Evolutionary conservation across 2,888 invertebrate species (phyloP), one percentile per base, ranked within the genome.

Genomic region (Lobophora halterata): DNA sequence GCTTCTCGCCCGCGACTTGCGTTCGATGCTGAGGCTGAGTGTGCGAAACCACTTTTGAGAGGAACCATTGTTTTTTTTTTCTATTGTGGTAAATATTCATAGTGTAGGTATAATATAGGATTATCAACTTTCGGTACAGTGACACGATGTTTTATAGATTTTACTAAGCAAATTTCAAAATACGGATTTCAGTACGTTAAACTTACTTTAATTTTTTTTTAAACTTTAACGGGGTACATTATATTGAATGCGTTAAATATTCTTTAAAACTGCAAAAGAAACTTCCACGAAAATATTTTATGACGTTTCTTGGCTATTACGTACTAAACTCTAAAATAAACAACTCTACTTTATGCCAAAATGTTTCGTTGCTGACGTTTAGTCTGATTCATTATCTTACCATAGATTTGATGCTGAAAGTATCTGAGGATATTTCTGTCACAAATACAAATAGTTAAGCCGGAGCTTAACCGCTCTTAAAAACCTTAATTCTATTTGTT

Each of bases 1-100:
- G 32, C 39, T 41, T 26, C 37, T 33, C 32, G 11, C 23, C 35
- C 23, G 39, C 24, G 34, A 42, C 17, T 48, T 43, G 31, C 37
- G 46, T n/a, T n/a, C n/a, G n/a, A n/a, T n/a, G n/a, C 40, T 43
- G 25, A 40, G 37, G 41, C 29, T 42, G 3, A 30, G 32, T 35
- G 49, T 47, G 49, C 11, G 31, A 10, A n/a, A n/a, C n/a, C n/a
- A 6, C 18, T 30, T 28, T 21, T n/a, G n/a, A n/a, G n/a, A 34
- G 18, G 10, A 27, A 14, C 2, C 13, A 29, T 40, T 27, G 17
- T 26, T 25, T 3, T 5, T 19, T 8, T 24, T 28, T 28, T 42
- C 14, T 37, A 30, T n/a, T 27, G 27, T 8, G 49, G 47, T 49
- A 47, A 46, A 46, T 41, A 48, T 43, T 37, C 23, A n/a, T 21